Conservation (phyloP, 2,888 invertebrate species). For the Muscina levida region DNA sequence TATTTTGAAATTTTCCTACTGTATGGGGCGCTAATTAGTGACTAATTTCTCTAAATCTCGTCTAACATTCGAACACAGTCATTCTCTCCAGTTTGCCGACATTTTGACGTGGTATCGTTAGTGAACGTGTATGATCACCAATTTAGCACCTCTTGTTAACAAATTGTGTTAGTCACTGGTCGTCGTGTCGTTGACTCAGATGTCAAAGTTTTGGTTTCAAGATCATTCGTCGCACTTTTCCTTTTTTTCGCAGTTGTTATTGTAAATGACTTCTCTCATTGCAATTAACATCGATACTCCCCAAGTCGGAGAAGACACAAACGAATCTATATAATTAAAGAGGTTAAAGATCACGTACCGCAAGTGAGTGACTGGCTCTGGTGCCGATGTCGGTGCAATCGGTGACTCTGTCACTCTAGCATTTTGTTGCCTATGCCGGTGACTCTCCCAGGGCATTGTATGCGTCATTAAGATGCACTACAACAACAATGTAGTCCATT, state of each 20-base stretch:
- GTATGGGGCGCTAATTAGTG: too few species aligned
- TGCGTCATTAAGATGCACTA: conserved; percentile 39
- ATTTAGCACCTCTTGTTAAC: conserved; percentile 6
- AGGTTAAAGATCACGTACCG: conserved; percentile 18
- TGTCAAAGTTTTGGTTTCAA: conserved; percentile 11
- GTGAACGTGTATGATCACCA: too few species aligned
- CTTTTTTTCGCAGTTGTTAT: neutral
- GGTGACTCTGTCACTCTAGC: neutral
- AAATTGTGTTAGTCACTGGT: neutral
- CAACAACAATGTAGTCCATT: neutral
- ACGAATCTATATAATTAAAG: conserved; percentile 10
- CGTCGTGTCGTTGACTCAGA: neutral
- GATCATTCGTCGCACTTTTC: conserved; percentile 1
- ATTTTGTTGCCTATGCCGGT: too few species aligned
- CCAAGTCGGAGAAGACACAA: neutral
- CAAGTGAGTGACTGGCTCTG: too few species aligned
- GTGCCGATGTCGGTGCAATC: conserved; percentile 5
- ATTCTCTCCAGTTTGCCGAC: neutral
- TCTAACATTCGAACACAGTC: too few species aligned
- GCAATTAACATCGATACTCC: neutral
- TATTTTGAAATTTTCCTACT: too few species aligned
- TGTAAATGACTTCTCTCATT: neutral
- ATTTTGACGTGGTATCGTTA: too few species aligned
- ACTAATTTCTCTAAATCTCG: too few species aligned
- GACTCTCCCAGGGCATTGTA: too few species aligned